Percentiles rank a stretch among this genome's conserved stretches.
Evolutionary conservation across 1,140 invertebrate genomes (phyloP).

Genomic region (Drosophila parabipectinata): DNA sequence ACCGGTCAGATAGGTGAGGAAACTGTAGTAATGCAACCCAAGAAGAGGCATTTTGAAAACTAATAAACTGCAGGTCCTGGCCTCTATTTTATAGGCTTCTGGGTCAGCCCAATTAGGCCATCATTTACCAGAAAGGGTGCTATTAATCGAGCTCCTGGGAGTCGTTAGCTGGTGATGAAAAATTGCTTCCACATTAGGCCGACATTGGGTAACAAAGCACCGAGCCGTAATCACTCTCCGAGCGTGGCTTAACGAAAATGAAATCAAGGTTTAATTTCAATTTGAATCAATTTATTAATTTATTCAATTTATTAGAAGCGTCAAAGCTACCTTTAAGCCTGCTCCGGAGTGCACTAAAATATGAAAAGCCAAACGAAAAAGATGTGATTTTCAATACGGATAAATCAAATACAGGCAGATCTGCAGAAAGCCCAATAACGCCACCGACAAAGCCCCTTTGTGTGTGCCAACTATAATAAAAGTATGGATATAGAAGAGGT

Average conservation of each 20-base stretch:
- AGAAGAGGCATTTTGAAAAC: constrained; percentile 13
- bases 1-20: constrained; percentile 18
- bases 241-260: not conserved
- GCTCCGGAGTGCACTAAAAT: not conserved
- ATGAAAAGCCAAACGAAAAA: constrained; percentile 29
- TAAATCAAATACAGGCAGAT: constrained; percentile 45
- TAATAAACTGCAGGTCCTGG: not conserved
- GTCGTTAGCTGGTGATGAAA: constrained; percentile 20
- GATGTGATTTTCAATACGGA: constrained; percentile 41
- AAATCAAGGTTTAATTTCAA: not conserved
- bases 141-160: constrained; percentile 9
- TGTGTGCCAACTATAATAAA: constrained; percentile 48
- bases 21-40: constrained; percentile 11
- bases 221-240: constrained; percentile 20
- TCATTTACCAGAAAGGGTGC: constrained; percentile 16
- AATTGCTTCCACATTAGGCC: constrained; percentile 6
- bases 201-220: too few relatives aligned
- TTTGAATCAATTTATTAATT: too few relatives aligned
- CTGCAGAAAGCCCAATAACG: constrained; percentile 23
- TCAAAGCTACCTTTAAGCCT: not conserved
- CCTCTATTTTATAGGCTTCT: constrained; percentile 17
- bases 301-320: not conserved
- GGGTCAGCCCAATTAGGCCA: constrained; percentile 19
- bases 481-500: constrained; percentile 25
- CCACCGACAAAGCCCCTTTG: constrained; percentile 29